phyloP scores from a whole-genome alignment of 2,113 vertebrate species.

The Cyprinodon variegatus region DNA sequence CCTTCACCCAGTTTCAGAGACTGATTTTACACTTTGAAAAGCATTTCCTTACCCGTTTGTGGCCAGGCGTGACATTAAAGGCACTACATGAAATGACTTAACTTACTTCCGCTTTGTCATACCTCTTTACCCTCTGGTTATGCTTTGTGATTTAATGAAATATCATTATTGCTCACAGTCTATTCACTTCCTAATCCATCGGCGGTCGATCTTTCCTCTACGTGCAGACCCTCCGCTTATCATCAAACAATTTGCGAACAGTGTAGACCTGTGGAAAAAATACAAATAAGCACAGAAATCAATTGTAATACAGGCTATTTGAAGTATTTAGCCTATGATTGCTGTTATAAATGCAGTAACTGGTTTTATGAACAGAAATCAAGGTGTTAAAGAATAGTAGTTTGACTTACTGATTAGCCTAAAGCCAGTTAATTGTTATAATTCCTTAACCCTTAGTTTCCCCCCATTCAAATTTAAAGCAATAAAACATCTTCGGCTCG shows the following conservation, averaged over 20 bases:
- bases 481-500: too few species aligned
- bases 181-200: not conserved
- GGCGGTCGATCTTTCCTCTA: conserved; percentile 52
- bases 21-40: not conserved
- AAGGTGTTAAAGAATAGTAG: too few species aligned
- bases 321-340: not conserved
- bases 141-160: not conserved
- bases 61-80: conserved; percentile 36
- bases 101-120: not conserved
- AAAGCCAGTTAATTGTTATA: too few species aligned
- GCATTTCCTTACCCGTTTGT: conserved; percentile 28
- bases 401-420: too few species aligned
- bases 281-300: not conserved
- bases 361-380: too few species aligned
- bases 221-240: conserved; percentile 82
- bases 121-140: conserved; percentile 3
- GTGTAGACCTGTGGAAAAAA: conserved; percentile 81
- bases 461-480: too few species aligned
- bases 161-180: conserved; percentile 32
- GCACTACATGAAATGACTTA: conserved; percentile 41
- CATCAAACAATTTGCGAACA: conserved; percentile 87
- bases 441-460: too few species aligned
- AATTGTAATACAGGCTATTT: not conserved
- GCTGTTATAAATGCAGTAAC: not conserved
- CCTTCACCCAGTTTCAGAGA: conserved; percentile 15